These are phyloP conservation scores for Amphipyra berbera DNA, from an alignment of 2,888 invertebrate genomes.

Conservation along the genomic window DNA sequence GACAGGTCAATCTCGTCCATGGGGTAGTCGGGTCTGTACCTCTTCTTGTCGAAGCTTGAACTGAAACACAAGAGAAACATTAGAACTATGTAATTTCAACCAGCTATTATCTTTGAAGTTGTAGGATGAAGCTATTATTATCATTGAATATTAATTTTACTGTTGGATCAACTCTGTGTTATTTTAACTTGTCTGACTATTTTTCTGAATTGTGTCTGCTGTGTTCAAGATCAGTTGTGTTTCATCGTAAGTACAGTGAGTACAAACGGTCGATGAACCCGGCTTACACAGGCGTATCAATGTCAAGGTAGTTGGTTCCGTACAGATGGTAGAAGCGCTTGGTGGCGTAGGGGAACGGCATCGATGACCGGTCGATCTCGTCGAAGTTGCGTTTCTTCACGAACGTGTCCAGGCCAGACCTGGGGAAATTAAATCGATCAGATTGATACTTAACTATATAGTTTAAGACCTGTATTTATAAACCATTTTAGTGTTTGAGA, in stretches of 20 bases:
- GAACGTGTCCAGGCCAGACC: slow-evolving; percentile 87
- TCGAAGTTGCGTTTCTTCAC: slow-evolving; percentile 90
- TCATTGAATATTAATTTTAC: slow-evolving; percentile 6
- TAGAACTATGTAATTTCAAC: slow-evolving; percentile 5
- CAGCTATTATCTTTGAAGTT: background rate
- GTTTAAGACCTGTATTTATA: no score
- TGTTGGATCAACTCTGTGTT: background rate
- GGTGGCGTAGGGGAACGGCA: slow-evolving; percentile 82
- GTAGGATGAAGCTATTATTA: background rate
- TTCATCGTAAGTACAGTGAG: slow-evolving; percentile 11
- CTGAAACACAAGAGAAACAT: slow-evolving; percentile 54
- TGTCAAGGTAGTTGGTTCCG: slow-evolving; percentile 83
- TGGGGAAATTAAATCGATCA: slow-evolving; percentile 40
- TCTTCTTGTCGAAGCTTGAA: slow-evolving; percentile 76
- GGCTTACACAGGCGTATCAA: slow-evolving; percentile 76
- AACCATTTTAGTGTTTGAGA: no score
- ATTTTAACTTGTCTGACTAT: slow-evolving; percentile 3
- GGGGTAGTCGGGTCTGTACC: slow-evolving; percentile 81
- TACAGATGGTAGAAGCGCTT: slow-evolving; percentile 90
- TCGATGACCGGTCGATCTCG: slow-evolving; percentile 90
- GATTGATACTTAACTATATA: background rate
- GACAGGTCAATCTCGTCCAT: slow-evolving; percentile 87
- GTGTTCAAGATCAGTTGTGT: slow-evolving; percentile 13
- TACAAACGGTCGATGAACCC: slow-evolving; percentile 38
- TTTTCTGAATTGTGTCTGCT: background rate